phyloP scores from a whole-genome alignment of 1,140 invertebrate species.

The Sarcophaga bullata region DNA sequence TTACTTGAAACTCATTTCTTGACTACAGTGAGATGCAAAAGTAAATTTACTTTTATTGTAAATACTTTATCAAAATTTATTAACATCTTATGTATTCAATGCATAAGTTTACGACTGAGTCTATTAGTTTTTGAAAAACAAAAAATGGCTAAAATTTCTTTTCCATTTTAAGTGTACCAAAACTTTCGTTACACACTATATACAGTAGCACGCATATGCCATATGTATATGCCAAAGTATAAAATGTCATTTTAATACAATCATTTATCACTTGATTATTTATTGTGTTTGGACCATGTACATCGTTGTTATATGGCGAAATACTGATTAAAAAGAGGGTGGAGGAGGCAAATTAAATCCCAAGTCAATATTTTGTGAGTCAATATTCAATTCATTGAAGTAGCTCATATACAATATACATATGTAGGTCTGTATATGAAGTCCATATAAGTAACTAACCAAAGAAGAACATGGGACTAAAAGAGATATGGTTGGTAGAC shows the following conservation, averaged over 20 bases:
- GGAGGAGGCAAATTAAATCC: neutral
- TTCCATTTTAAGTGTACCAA: too few species aligned
- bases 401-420: neutral
- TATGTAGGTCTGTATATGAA: neutral
- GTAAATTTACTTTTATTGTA: too few species aligned
- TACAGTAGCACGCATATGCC: neutral
- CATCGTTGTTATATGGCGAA: neutral
- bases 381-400: neutral
- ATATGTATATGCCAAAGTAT: neutral
- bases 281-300: neutral
- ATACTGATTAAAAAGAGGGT: too few species aligned
- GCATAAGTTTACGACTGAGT: too few species aligned
- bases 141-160: too few species aligned
- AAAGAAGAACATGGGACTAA: neutral
- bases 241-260: conserved; percentile 35
- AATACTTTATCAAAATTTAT: too few species aligned
- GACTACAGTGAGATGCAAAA: too few species aligned
- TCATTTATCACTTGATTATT: conserved; percentile 40
- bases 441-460: neutral
- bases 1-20: too few species aligned
- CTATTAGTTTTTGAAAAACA: too few species aligned
- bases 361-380: neutral
- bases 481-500: neutral
- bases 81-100: too few species aligned
- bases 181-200: neutral